A percentile compares a stretch with the other conserved stretches of the same genome.
Conservation (phyloP, 2,797 vertebrate species). For the Picus viridis region DNA sequence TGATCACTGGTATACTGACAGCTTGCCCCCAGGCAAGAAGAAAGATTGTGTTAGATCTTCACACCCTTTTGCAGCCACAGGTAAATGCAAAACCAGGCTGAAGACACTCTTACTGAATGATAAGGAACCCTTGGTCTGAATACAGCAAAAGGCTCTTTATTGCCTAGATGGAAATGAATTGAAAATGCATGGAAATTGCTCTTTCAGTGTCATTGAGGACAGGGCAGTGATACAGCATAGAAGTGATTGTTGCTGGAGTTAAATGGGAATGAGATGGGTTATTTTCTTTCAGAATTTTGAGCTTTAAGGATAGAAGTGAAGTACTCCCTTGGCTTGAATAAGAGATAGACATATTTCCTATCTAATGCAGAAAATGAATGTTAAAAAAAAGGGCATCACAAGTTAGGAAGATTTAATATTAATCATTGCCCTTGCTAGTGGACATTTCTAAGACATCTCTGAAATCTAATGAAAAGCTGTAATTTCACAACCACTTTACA, state of each 20-base stretch:
- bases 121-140: not conserved
- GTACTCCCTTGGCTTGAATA: not conserved
- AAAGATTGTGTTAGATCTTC: not conserved
- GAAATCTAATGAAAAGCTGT: not conserved
- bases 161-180: not conserved
- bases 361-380: not conserved
- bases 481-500: constrained; percentile 17
- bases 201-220: not conserved
- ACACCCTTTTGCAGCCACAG: not conserved
- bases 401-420: not conserved
- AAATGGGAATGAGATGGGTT: not conserved
- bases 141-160: not conserved
- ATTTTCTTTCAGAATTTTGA: not conserved
- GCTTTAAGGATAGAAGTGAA: not conserved
- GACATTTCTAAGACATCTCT: not conserved
- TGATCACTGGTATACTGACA: not conserved
- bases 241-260: not conserved
- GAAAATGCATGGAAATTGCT: not conserved
- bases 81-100: not conserved
- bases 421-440: not conserved
- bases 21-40: not conserved
- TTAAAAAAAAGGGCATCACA: not conserved
- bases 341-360: not conserved
- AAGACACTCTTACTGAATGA: not conserved
- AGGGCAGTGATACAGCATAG: not conserved